Evolutionary conservation across 2,888 invertebrate species (phyloP).

Genomic region (Leptopilina syphax): DNA sequence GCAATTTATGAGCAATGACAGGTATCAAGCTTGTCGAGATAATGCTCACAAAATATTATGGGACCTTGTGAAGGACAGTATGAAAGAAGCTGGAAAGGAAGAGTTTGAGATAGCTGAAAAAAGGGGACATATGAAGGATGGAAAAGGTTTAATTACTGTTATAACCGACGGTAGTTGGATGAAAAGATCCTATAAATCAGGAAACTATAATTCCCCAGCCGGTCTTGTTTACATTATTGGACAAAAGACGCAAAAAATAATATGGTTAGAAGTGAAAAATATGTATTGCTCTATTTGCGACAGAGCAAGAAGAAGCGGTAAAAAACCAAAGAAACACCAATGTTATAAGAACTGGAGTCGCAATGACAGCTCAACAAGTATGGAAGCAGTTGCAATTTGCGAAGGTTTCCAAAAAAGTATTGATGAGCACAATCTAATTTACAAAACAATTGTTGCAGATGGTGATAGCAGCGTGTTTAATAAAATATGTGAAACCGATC

Average conservation of each 20-base stretch:
- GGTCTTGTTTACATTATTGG: background rate
- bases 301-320: too few relatives aligned
- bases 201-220: background rate
- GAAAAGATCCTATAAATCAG: background rate
- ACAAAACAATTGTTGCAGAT: too few relatives aligned
- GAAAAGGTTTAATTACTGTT: slow-evolving; percentile 49
- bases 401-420: too few relatives aligned
- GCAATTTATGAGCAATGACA: background rate
- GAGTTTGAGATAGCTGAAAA: background rate
- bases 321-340: too few relatives aligned
- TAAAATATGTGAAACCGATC: too few relatives aligned
- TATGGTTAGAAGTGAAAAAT: slow-evolving; percentile 59
- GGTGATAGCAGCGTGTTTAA: too few relatives aligned
- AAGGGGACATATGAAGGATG: background rate
- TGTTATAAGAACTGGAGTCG: too few relatives aligned
- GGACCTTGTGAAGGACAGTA: background rate
- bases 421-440: too few relatives aligned
- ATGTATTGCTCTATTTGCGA: too few relatives aligned
- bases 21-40: too few relatives aligned
- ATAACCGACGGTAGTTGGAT: background rate
- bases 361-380: too few relatives aligned
- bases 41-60: background rate
- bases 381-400: too few relatives aligned
- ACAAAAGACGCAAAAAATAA: slow-evolving; percentile 44
- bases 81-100: slow-evolving; percentile 9